phyloP scores from a whole-genome alignment of 2,797 vertebrate genomes.

The Centroberyx gerrardi region DNA sequence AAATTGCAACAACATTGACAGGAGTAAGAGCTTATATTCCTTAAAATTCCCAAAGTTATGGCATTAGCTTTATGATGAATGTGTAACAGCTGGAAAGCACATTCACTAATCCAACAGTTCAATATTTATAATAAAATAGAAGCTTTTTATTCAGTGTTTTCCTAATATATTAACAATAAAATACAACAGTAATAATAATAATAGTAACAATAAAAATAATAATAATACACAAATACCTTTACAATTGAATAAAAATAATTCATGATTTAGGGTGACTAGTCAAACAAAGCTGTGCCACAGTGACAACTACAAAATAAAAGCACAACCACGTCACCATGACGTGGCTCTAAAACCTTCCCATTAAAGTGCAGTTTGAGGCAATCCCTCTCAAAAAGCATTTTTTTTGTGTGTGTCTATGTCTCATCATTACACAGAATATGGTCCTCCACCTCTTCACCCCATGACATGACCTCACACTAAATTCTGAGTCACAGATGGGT shows the following conservation, averaged over 20 bases:
- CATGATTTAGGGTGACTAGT: not conserved
- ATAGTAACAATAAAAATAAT: not conserved
- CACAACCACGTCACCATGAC: not conserved
- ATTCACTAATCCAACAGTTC: too few relatives aligned
- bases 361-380: constrained; percentile 23
- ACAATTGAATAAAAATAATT: not conserved
- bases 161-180: not conserved
- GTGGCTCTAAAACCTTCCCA: constrained; percentile 10
- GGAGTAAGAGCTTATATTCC: constrained; percentile 19
- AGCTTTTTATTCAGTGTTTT: not conserved
- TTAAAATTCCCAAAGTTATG: not conserved
- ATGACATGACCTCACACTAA: constrained; percentile 31
- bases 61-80: not conserved
- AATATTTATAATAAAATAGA: too few relatives aligned
- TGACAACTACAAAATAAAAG: constrained; percentile 17
- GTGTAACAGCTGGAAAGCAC: not conserved
- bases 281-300: not conserved
- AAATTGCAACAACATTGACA: not conserved
- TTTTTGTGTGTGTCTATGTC: not conserved
- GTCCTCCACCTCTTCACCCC: not conserved
- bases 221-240: not conserved
- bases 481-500: constrained; percentile 21
- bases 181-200: not conserved
- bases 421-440: not conserved
- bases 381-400: constrained; percentile 24